phyloP scores from a whole-genome alignment of 1,140 invertebrate genomes.

The Bombus consobrinus region DNA sequence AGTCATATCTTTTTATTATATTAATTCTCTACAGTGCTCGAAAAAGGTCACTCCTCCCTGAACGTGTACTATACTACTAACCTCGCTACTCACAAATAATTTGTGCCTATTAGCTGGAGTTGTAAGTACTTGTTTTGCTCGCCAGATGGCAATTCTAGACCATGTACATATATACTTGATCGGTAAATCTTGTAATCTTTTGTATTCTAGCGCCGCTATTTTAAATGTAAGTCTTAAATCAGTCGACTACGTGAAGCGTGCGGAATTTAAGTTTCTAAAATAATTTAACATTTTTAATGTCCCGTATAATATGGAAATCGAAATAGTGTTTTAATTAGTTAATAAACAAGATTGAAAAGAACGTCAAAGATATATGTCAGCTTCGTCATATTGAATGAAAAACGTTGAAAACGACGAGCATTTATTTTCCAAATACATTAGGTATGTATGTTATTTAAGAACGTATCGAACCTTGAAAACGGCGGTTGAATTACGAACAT shows the following conservation, averaged over 20 bases:
- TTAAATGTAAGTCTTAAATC: not conserved
- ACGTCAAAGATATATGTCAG: not conserved
- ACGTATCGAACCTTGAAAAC: constrained; percentile 11
- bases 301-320: too few relatives aligned
- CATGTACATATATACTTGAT: not conserved
- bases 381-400: not conserved
- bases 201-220: not conserved
- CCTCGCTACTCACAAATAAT: not conserved
- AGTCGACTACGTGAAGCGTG: not conserved
- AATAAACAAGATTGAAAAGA: not conserved
- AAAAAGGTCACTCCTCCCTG: fast-evolving
- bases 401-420: not conserved
- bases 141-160: not conserved
- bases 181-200: not conserved
- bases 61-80: not conserved
- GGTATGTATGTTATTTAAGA: not conserved
- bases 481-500: too few relatives aligned
- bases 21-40: too few relatives aligned
- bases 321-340: not conserved
- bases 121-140: not conserved
- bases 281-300: not conserved
- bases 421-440: not conserved
- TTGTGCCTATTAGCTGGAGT: not conserved
- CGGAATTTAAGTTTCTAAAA: not conserved
- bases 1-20: constrained; percentile 67